Evolutionary conservation across 1,140 invertebrate species (phyloP).

Genomic region (Drosophila jambulina): DNA sequence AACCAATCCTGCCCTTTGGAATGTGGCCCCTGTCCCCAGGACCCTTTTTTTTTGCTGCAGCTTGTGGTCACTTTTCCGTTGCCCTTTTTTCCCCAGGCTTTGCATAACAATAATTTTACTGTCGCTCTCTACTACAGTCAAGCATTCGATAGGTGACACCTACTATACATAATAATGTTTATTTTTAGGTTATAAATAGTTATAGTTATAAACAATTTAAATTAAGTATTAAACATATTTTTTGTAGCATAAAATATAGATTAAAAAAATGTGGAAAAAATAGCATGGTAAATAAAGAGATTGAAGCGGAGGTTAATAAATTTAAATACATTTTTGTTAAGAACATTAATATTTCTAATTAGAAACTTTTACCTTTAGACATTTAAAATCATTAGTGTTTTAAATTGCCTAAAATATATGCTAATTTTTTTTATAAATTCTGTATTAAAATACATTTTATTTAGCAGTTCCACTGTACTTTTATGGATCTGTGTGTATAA

Average conservation of each 20-base stretch:
- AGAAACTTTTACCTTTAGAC: too few relatives aligned
- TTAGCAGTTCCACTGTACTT: not conserved
- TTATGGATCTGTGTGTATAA: slow-evolving; percentile 20
- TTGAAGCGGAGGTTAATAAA: not conserved
- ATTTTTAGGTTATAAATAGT: not conserved
- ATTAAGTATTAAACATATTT: not conserved
- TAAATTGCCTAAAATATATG: too few relatives aligned
- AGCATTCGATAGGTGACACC: not conserved
- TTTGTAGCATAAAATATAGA: not conserved
- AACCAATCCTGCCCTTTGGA: slow-evolving; percentile 14
- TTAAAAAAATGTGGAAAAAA: not conserved
- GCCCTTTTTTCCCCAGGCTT: slow-evolving; percentile 51
- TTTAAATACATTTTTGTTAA: not conserved
- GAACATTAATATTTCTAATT: not conserved
- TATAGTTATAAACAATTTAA: too few relatives aligned
- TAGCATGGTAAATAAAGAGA: not conserved
- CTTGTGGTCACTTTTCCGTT: slow-evolving; percentile 47
- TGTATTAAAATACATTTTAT: too few relatives aligned
- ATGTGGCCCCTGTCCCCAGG: slow-evolving; percentile 8
- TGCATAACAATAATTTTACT: slow-evolving; percentile 76
- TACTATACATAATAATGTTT: too few relatives aligned
- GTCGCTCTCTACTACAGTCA: slow-evolving; percentile 16
- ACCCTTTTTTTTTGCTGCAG: slow-evolving; percentile 10
- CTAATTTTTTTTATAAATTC: not conserved
- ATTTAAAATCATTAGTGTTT: too few relatives aligned